These are phyloP conservation scores for Ferrisia virgata DNA, from an alignment of 2,888 invertebrate genomes.

Conservation along the genomic window DNA sequence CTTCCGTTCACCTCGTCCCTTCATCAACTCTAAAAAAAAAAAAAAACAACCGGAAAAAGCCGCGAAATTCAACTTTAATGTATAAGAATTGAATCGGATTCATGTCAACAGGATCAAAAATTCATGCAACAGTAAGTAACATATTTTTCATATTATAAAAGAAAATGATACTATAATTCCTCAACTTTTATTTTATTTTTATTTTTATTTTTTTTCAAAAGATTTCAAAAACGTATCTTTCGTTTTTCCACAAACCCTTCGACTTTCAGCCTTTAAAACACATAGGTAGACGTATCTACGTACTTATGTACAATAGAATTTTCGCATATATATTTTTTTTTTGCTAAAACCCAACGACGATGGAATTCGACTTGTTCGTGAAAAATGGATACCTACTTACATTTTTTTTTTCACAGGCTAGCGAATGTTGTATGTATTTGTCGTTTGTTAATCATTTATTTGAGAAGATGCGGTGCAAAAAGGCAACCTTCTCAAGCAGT, in stretches of 20 bases:
- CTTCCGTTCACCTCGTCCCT: background rate
- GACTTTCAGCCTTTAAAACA: background rate
- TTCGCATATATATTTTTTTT: too few relatives aligned
- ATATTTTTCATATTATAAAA: constrained; percentile 14
- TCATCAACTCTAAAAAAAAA: too few relatives aligned
- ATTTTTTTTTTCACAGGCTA: background rate
- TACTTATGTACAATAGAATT: background rate
- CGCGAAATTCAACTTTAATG: background rate
- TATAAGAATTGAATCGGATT: constrained; percentile 5
- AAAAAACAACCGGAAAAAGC: background rate
- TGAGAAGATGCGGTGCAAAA: background rate
- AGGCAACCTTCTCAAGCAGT: background rate
- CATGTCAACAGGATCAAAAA: background rate
- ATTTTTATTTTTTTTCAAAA: too few relatives aligned
- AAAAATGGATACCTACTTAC: background rate
- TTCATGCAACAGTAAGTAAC: constrained; percentile 3
- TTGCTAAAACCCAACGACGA: background rate
- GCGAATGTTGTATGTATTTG: background rate
- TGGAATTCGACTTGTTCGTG: background rate
- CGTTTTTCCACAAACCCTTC: too few relatives aligned
- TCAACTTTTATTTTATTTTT: background rate
- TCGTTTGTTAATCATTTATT: constrained; percentile 12
- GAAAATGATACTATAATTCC: background rate
- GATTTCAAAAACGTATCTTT: background rate
- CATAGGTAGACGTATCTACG: too few relatives aligned